These are phyloP conservation scores for Diarsia rubi DNA, from an alignment of 2,888 invertebrate species.

Conservation along the genomic window DNA sequence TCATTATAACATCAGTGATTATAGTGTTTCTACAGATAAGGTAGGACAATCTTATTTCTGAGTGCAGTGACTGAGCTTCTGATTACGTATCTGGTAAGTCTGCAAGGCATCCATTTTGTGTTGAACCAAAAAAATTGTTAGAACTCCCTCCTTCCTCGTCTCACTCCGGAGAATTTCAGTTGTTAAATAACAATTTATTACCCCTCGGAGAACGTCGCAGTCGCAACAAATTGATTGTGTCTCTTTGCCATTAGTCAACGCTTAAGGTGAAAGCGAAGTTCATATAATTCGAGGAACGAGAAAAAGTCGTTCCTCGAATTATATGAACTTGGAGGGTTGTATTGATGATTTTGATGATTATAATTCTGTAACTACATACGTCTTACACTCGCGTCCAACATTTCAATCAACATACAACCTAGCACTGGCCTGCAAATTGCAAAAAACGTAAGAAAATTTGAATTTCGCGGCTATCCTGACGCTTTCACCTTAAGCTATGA, in stretches of 20 bases:
- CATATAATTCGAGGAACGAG: no score
- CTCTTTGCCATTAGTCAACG: not conserved
- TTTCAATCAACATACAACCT: no score
- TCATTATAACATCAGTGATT: slow-evolving; percentile 17
- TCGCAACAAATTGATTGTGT: slow-evolving; percentile 5
- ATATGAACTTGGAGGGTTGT: no score
- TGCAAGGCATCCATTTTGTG: not conserved
- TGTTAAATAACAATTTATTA: not conserved
- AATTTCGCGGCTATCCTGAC: no score
- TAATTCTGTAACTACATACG: no score
- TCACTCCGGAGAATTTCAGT: not conserved
- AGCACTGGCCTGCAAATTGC: no score
- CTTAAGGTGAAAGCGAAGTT: no score
- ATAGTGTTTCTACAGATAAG: slow-evolving; percentile 27
- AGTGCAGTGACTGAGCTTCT: slow-evolving; percentile 19
- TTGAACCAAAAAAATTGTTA: not conserved
- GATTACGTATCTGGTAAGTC: not conserved
- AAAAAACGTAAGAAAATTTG: no score
- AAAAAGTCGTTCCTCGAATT: no score
- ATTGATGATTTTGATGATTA: no score
- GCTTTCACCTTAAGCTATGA: no score
- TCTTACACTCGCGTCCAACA: no score
- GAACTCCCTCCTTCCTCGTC: not conserved
- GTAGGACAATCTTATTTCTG: not conserved
- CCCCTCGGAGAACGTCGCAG: not conserved